Conservation (phyloP, 2,797 vertebrate genomes). For the Intellagama lesueurii region DNA sequence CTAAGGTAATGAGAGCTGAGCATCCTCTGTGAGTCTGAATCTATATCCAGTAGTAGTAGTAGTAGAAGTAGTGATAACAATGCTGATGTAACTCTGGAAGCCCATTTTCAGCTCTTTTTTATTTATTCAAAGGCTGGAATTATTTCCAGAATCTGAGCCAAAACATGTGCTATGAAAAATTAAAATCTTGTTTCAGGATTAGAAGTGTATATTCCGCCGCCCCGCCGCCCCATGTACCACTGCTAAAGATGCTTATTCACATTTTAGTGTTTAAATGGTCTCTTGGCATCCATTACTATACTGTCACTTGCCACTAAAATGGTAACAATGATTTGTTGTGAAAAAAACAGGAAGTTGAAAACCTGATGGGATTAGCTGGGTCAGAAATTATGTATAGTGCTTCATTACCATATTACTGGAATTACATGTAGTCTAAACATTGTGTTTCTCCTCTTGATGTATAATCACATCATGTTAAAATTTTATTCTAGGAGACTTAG, state of each 20-base stretch:
- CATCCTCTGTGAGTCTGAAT: neutral
- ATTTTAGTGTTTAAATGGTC: conserved; percentile 30
- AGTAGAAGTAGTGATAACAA: neutral
- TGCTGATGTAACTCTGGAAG: neutral
- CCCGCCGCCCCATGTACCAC: conserved; percentile 15
- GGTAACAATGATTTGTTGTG: conserved; percentile 26
- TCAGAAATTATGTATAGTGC: conserved; percentile 52
- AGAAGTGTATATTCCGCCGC: neutral
- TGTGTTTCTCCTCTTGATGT: conserved; percentile 46
- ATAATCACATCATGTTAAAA: conserved; percentile 38
- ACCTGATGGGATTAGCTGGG: conserved; percentile 9
- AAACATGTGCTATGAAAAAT: neutral
- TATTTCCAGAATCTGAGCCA: neutral
- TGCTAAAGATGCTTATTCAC: conserved; percentile 31
- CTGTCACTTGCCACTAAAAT: conserved; percentile 33
- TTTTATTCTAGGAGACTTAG: conserved; percentile 40
- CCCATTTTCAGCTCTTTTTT: neutral
- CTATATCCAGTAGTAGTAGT: neutral
- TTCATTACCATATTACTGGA: conserved; percentile 41
- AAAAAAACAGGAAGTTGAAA: conserved; percentile 44
- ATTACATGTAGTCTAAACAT: conserved; percentile 39
- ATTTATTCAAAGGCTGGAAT: conserved; percentile 7
- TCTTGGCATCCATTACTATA: conserved; percentile 24
- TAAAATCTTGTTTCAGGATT: neutral
- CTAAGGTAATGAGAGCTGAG: neutral